Conservation (phyloP, 2,113 vertebrate species). For the Ranitomeya variabilis region DNA sequence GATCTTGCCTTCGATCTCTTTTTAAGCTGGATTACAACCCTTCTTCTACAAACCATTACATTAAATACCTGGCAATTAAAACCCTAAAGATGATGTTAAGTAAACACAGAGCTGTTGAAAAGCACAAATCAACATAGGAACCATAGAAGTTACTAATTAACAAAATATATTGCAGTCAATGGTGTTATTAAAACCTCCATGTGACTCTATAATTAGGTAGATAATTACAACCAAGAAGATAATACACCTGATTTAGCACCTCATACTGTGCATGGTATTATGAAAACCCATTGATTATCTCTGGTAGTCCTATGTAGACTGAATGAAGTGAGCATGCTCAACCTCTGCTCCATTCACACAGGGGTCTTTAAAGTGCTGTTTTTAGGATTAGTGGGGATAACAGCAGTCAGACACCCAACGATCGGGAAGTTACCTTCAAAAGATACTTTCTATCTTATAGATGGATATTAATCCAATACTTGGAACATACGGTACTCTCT, state of each 20-base stretch:
- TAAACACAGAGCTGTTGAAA: neutral
- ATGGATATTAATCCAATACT: too few relatives aligned
- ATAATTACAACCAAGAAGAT: neutral
- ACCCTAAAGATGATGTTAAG: neutral
- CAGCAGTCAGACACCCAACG: too few relatives aligned
- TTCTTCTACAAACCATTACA: neutral
- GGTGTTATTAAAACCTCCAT: neutral
- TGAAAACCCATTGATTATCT: neutral
- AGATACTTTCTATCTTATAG: too few relatives aligned
- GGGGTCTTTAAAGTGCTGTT: too few relatives aligned
- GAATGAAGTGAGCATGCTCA: too few relatives aligned
- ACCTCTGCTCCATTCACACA: too few relatives aligned
- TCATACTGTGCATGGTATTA: neutral
- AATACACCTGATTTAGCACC: neutral
- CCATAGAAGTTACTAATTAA: neutral
- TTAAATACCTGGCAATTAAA: slow-evolving; percentile 1
- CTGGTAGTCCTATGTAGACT: too few relatives aligned
- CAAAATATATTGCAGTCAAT: neutral
- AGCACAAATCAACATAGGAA: neutral
- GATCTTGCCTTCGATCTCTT: neutral
- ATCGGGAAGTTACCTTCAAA: too few relatives aligned
- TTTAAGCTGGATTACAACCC: neutral
- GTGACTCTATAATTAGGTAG: neutral
- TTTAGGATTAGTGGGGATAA: too few relatives aligned
- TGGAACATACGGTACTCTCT: too few relatives aligned